Conservation (phyloP, 2,113 vertebrate species). For the Nannobrachium achirus region DNA sequence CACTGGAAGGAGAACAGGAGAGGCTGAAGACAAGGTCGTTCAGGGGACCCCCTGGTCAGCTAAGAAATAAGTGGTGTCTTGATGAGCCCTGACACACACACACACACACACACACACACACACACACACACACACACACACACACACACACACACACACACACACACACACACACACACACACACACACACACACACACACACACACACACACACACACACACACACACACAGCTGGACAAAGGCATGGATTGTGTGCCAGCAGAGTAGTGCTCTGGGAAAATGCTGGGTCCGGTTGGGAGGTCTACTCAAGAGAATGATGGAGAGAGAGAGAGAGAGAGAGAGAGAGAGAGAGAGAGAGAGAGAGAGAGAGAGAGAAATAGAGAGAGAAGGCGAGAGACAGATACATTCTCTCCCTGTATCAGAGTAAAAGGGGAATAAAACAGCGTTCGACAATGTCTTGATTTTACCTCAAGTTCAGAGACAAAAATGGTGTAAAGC, state of each 20-base stretch:
- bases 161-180: neutral
- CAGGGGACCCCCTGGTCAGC: conserved; percentile 34
- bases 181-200: conserved; percentile 9
- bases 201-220: conserved; percentile 21
- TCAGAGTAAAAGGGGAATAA: conserved; percentile 5
- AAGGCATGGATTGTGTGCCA: conserved; percentile 59
- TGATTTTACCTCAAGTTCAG: conserved; percentile 59
- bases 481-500: conserved; percentile 12
- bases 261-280: conserved; percentile 76
- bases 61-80: conserved; percentile 59
- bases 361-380: conserved; percentile 9
- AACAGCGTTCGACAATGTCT: conserved; percentile 61
- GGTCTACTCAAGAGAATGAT: conserved; percentile 39
- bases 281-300: conserved; percentile 63
- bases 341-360: conserved; percentile 27
- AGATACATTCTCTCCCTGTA: conserved; percentile 36
- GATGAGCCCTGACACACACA: conserved; percentile 39
- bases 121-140: conserved; percentile 10
- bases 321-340: conserved; percentile 19
- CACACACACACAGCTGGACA: conserved; percentile 48
- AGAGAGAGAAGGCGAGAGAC: neutral
- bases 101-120: neutral
- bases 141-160: conserved; percentile 25
- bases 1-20: neutral
- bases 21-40: conserved; percentile 27